Evolutionary conservation across 2,113 vertebrate genomes (phyloP).

Genomic region (Halichoeres trimaculatus): DNA sequence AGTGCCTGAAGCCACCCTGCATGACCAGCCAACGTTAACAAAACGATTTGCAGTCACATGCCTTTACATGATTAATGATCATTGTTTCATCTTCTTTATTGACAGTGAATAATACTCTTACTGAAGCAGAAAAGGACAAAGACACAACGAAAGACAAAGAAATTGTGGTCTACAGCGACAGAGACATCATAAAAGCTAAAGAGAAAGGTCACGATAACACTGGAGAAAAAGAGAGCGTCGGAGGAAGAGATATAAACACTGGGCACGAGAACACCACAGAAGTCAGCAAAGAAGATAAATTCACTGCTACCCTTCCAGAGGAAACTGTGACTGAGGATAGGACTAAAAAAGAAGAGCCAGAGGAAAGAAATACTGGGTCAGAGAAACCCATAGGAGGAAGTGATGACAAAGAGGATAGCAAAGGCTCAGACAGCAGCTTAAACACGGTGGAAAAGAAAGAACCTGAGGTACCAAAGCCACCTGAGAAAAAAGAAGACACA

Average conservation of each 20-base stretch:
- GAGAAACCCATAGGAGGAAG: slow-evolving; percentile 46
- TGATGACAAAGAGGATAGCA: slow-evolving; percentile 51
- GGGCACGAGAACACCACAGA: slow-evolving; percentile 51
- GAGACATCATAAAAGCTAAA: slow-evolving; percentile 53
- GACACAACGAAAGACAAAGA: slow-evolving; percentile 49
- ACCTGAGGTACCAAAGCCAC: slow-evolving; percentile 19
- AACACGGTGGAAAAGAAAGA: slow-evolving; percentile 61
- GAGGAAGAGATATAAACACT: slow-evolving; percentile 43
- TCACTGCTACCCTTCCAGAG: slow-evolving; percentile 44
- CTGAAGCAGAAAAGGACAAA: slow-evolving; percentile 69
- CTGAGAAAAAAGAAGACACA: slow-evolving; percentile 45
- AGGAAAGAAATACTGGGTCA: slow-evolving; percentile 47
- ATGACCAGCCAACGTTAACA: not conserved
- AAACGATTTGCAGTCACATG: slow-evolving; percentile 16
- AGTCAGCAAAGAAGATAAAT: slow-evolving; percentile 58
- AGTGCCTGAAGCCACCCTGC: not conserved
- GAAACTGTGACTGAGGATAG: slow-evolving; percentile 44
- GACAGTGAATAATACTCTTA: slow-evolving; percentile 79
- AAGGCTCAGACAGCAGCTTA: slow-evolving; percentile 49
- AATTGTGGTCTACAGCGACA: slow-evolving; percentile 49
- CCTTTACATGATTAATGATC: not conserved
- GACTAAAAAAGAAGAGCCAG: slow-evolving; percentile 49
- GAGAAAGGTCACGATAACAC: slow-evolving; percentile 56
- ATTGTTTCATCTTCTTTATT: slow-evolving; percentile 24
- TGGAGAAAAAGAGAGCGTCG: slow-evolving; percentile 37